Percentiles rank a stretch among this genome's conserved stretches.
Conservation (phyloP, 1,140 invertebrate genomes). For the Bombus confusus region DNA sequence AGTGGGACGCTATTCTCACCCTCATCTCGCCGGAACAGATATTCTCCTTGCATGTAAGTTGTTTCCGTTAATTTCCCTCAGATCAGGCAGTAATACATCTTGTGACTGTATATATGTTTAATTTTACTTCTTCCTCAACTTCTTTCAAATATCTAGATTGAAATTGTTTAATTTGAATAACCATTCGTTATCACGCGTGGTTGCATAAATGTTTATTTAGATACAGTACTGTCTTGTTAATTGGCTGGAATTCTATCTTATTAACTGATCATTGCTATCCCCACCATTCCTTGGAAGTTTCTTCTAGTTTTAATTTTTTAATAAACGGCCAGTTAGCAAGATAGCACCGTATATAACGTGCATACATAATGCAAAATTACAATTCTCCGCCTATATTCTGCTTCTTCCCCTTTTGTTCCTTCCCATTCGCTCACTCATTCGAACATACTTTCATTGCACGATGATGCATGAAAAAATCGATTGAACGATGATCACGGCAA, state of each 20-base stretch:
- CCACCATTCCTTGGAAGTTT: background rate
- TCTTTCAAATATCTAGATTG: background rate
- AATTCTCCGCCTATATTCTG: background rate
- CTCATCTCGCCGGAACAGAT: conserved; percentile 41
- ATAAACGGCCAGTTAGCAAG: background rate
- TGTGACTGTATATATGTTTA: conserved; percentile 31
- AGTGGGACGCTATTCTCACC: conserved; percentile 67
- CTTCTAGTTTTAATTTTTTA: background rate
- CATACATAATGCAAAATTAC: background rate
- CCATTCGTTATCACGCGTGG: background rate
- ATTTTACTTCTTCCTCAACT: background rate
- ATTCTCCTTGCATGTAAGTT: background rate
- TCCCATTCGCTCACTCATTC: background rate
- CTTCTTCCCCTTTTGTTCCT: background rate
- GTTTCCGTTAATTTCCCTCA: conserved; percentile 38
- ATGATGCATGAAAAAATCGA: conserved; percentile 12
- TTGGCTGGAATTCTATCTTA: background rate
- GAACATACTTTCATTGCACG: conserved; percentile 15
- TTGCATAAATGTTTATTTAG: background rate
- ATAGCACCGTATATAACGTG: background rate
- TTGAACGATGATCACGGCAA: conserved; percentile 19
- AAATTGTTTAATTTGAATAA: conserved; percentile 13
- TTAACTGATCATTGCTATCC: background rate
- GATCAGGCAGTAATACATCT: conserved; percentile 59
- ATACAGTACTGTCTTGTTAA: background rate